Conservation (phyloP, 2,797 vertebrate genomes). For the Acipenser ruthenus region DNA sequence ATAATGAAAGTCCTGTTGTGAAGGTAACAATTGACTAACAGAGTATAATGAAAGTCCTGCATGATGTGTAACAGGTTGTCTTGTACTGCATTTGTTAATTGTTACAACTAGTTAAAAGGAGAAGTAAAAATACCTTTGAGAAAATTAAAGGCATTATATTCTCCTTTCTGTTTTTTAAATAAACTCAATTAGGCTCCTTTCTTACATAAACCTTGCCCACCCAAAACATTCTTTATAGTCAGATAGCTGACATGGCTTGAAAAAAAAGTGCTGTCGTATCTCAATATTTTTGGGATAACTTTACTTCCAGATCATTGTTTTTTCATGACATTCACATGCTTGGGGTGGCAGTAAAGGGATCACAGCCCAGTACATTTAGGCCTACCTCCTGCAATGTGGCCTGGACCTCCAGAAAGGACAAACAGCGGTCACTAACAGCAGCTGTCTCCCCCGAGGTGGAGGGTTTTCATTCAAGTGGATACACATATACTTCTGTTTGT, state of each 20-base stretch:
- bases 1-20: too few species aligned
- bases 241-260: background rate
- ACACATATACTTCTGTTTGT: background rate
- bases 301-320: background rate
- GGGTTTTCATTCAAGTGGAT: constrained; percentile 5
- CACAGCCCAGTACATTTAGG: too few species aligned
- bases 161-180: background rate
- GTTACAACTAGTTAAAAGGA: background rate
- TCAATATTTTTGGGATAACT: background rate
- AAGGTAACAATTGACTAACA: too few species aligned
- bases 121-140: background rate
- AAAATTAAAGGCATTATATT: background rate
- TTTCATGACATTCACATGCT: background rate
- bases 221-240: background rate
- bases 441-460: constrained; percentile 6
- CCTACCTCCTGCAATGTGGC: background rate
- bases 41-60: too few species aligned
- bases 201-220: background rate
- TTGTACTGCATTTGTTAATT: constrained; percentile 2
- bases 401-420: constrained; percentile 2
- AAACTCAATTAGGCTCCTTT: constrained; percentile 1
- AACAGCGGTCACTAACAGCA: constrained; percentile 4
- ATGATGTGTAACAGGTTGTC: too few species aligned
- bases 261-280: background rate
- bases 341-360: background rate